A percentile compares a stretch with the other conserved stretches of the same genome.
phyloP scores from a whole-genome alignment of 2,888 invertebrate species.

The Meteorus colon region DNA sequence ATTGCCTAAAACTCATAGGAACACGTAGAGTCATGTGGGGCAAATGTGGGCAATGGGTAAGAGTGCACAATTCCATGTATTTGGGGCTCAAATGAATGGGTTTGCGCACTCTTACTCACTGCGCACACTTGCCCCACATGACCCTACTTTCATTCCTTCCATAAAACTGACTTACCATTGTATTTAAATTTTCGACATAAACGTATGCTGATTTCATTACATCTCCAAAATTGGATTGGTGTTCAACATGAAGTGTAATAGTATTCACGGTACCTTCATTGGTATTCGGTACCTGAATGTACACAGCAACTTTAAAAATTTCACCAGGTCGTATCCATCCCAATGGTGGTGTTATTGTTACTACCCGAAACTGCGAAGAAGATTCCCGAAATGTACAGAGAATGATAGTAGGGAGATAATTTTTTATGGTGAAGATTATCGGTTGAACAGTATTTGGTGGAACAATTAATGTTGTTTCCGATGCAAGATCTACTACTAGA shows the following conservation, averaged over 20 bases:
- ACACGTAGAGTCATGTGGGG: too few species aligned
- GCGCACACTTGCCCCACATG: too few species aligned
- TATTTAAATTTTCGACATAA: constrained; percentile 55
- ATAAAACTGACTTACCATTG: constrained; percentile 49
- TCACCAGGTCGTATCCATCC: constrained; percentile 61
- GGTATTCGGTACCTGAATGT: constrained; percentile 55
- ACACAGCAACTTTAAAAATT: constrained; percentile 56
- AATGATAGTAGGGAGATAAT: constrained; percentile 78
- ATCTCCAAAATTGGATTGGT: constrained; percentile 52
- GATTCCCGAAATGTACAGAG: constrained; percentile 77
- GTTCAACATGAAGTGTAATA: constrained; percentile 58
- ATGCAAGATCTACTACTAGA: constrained; percentile 47
- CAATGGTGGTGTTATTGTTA: constrained; percentile 75
- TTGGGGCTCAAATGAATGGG: too few species aligned
- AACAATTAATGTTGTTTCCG: constrained; percentile 55
- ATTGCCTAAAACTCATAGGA: neutral
- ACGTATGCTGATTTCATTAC: constrained; percentile 63
- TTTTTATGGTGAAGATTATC: constrained; percentile 84
- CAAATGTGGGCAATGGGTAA: too few species aligned
- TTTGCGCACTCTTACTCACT: too few species aligned
- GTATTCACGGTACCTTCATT: constrained; percentile 56
- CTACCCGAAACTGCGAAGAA: constrained; percentile 76
- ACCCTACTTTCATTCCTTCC: neutral
- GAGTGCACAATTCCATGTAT: too few species aligned
- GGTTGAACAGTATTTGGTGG: constrained; percentile 59